Percentiles rank a stretch among this genome's conserved stretches.
Conservation (phyloP, 2,113 vertebrate genomes). For the Istiophorus platypterus region DNA sequence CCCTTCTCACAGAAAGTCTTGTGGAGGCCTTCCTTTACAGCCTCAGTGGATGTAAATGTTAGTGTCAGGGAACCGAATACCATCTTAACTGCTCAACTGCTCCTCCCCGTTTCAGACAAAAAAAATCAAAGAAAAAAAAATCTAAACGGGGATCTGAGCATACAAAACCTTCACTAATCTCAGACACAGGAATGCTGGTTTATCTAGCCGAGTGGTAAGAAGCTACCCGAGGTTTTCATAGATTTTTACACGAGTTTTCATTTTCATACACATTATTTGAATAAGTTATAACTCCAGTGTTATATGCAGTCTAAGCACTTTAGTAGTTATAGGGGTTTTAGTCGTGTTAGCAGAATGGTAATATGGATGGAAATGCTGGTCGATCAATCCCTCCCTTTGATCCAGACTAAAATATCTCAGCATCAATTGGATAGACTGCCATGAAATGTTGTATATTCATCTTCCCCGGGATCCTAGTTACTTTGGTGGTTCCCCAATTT, state of each 20-base stretch:
- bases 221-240: background rate
- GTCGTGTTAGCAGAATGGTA: too few relatives aligned
- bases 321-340: background rate
- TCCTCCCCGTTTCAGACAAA: background rate
- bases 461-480: too few relatives aligned
- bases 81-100: constrained; percentile 7
- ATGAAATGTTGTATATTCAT: background rate
- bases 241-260: background rate
- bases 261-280: constrained; percentile 1
- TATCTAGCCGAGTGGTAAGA: background rate
- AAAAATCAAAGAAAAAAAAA: constrained; percentile 5
- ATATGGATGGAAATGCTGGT: background rate
- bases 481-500: too few relatives aligned
- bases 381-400: too few relatives aligned
- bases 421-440: background rate
- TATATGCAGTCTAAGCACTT: background rate
- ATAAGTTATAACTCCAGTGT: background rate
- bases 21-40: constrained; percentile 24
- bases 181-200: background rate
- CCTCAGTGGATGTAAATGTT: constrained; percentile 34
- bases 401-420: too few relatives aligned
- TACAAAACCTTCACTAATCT: background rate
- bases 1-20: constrained; percentile 19
- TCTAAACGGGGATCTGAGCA: background rate
- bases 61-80: constrained; percentile 33